Percentiles rank a stretch among this genome's conserved stretches.
These are phyloP conservation scores for Meleagris gallopavo DNA, from an alignment of 2,113 vertebrate genomes.

Conservation along the genomic window DNA sequence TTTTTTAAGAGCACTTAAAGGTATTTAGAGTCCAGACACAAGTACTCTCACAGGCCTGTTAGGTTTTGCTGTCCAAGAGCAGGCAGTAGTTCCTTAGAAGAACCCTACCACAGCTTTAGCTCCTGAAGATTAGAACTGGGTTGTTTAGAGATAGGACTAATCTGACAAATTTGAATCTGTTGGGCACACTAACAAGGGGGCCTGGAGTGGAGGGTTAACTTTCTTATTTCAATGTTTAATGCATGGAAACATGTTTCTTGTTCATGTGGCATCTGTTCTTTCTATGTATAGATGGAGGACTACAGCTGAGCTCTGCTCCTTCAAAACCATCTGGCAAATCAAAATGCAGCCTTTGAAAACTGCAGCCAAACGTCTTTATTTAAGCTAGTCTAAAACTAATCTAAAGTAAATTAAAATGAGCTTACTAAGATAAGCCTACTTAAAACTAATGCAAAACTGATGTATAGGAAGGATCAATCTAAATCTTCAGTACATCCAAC, in stretches of 20 bases:
- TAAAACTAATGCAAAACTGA: neutral
- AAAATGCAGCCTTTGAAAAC: neutral
- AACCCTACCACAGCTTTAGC: neutral
- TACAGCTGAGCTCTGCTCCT: neutral
- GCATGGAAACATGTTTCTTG: neutral
- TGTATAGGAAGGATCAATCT: neutral
- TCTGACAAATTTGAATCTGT: neutral
- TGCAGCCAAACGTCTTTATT: neutral
- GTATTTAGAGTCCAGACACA: neutral
- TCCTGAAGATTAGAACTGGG: neutral
- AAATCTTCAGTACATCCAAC: neutral
- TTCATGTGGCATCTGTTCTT: neutral
- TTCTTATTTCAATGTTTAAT: neutral
- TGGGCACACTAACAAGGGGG: neutral
- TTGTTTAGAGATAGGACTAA: neutral
- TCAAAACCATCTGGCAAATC: neutral
- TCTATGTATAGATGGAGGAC: neutral
- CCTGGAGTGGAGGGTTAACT: neutral
- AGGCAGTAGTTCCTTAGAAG: neutral
- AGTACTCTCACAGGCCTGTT: neutral
- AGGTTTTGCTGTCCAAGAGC: neutral
- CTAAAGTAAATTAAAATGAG: neutral
- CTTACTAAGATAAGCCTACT: neutral
- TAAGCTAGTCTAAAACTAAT: slow-evolving; percentile 1
- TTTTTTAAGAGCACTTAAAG: neutral